These are phyloP conservation scores for Anseranas semipalmata DNA, from an alignment of 2,113 vertebrate species.

Conservation along the genomic window DNA sequence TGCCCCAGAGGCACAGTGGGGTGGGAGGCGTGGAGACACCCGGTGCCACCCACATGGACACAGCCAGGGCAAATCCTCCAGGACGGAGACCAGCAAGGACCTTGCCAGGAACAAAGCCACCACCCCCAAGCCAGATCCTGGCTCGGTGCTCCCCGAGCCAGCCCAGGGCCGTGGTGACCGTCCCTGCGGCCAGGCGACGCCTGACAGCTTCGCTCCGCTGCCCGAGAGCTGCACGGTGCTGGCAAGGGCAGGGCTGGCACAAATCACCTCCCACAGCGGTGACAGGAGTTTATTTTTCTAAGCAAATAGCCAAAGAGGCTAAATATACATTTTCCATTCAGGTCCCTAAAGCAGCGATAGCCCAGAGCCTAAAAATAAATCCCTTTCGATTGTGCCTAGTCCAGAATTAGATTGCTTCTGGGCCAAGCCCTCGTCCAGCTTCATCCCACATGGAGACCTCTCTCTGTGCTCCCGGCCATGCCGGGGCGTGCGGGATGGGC, in stretches of 20 bases:
- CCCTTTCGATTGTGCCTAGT: constrained; percentile 23
- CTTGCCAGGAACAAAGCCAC: background rate
- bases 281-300: constrained; percentile 47
- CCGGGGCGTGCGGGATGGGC: background rate
- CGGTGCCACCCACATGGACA: background rate
- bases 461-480: background rate
- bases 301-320: constrained; percentile 53
- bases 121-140: background rate
- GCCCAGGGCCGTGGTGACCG: background rate
- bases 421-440: background rate
- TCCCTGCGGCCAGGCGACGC: background rate
- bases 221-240: rapidly evolving
- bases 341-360: constrained; percentile 56
- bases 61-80: rapidly evolving
- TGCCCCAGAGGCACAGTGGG: rapidly evolving
- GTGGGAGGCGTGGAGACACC: rapidly evolving
- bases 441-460: background rate
- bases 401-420: constrained; percentile 30
- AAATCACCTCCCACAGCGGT: background rate
- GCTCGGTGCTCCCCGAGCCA: background rate
- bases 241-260: constrained; percentile 34
- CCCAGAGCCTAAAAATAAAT: constrained; percentile 62
- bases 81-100: background rate
- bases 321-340: constrained; percentile 68
- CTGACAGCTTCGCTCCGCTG: background rate